phyloP scores from a whole-genome alignment of 2,888 invertebrate genomes.

The Cloeon dipterum region DNA sequence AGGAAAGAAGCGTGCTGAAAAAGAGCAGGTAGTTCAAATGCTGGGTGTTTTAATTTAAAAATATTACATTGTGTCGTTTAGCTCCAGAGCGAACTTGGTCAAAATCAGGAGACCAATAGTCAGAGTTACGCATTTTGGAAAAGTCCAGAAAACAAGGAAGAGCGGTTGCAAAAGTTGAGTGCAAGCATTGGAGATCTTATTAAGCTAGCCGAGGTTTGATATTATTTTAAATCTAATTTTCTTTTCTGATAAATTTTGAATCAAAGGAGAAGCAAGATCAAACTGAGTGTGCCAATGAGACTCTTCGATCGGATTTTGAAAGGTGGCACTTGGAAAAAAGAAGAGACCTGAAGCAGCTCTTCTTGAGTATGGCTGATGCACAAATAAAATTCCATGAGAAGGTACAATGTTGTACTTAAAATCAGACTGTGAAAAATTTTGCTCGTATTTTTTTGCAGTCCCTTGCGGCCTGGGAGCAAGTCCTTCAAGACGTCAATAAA shows the following conservation, averaged over 20 bases:
- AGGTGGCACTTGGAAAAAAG: conserved; percentile 42
- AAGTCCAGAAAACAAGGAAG: conserved; percentile 26
- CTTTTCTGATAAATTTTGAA: background rate
- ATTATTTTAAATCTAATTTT: conserved; percentile 1
- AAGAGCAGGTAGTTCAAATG: conserved; percentile 31
- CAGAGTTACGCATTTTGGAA: conserved; percentile 14
- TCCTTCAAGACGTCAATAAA: too few species aligned
- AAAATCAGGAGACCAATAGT: background rate
- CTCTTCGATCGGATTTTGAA: conserved; percentile 38
- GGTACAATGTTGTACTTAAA: too few species aligned
- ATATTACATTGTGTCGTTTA: background rate
- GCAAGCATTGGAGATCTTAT: conserved; percentile 11
- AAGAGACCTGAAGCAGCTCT: conserved; percentile 33
- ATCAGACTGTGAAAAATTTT: too few species aligned
- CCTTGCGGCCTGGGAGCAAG: too few species aligned
- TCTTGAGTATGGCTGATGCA: conserved; percentile 34
- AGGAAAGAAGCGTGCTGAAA: conserved; percentile 31
- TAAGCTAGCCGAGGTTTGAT: conserved; percentile 14
- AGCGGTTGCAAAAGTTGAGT: conserved; percentile 24
- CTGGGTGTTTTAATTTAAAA: background rate
- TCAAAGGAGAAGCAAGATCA: conserved; percentile 28
- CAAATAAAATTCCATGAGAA: conserved; percentile 40
- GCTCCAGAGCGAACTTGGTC: background rate
- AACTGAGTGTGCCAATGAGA: conserved; percentile 42
- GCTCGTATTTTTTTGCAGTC: too few species aligned